These are phyloP conservation scores for Crepidodera aurea DNA, from an alignment of 2,888 invertebrate species.

Conservation along the genomic window DNA sequence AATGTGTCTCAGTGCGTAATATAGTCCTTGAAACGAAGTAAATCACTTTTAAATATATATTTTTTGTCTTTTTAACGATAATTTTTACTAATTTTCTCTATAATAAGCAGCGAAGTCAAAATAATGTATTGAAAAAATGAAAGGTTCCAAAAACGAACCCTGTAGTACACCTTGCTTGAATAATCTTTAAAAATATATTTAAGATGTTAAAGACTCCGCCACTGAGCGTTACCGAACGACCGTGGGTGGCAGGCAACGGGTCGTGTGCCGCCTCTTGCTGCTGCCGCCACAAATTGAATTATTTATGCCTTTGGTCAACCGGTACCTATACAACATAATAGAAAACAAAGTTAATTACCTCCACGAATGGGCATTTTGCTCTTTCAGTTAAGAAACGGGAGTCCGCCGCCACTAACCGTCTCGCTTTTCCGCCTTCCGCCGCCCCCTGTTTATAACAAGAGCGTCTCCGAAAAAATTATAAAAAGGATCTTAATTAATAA, in stretches of 20 bases:
- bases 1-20: background rate
- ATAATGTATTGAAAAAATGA: too few species aligned
- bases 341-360: constrained; percentile 63
- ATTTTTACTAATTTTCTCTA: too few species aligned
- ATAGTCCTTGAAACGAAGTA: background rate
- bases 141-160: constrained; percentile 24
- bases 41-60: too few species aligned
- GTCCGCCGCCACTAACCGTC: constrained; percentile 10
- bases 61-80: too few species aligned
- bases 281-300: constrained; percentile 57
- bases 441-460: background rate
- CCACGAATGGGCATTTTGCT: constrained; percentile 49
- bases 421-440: constrained; percentile 46
- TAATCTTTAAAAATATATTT: too few species aligned
- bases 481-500: too few species aligned
- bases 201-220: too few species aligned
- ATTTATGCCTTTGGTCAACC: constrained; percentile 59
- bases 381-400: constrained; percentile 55
- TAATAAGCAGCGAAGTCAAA: too few species aligned
- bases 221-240: constrained; percentile 3
- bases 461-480: background rate
- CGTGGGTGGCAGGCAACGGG: background rate
- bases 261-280: constrained; percentile 42
- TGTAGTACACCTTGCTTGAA: too few species aligned
- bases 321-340: constrained; percentile 61